Percentiles rank a stretch among this genome's conserved stretches.
Evolutionary conservation across 2,797 vertebrate species (phyloP).

Genomic region (Molossus alvarezi): DNA sequence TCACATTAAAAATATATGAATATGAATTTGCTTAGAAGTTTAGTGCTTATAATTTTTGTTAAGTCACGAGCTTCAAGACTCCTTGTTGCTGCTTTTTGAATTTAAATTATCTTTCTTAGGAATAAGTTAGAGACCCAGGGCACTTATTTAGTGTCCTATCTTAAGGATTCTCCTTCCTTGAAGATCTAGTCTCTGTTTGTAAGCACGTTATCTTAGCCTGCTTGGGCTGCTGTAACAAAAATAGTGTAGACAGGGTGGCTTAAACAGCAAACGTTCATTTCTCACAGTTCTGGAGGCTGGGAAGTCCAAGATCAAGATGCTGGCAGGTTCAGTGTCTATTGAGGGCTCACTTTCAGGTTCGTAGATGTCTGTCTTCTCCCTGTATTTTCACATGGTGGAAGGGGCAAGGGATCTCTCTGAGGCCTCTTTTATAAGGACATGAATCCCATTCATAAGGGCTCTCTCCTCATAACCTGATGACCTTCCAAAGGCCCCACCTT

Average conservation of each 20-base stretch:
- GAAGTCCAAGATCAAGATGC: neutral
- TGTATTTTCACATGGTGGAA: neutral
- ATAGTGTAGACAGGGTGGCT: neutral
- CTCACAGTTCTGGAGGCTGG: neutral
- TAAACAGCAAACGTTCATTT: slow-evolving; percentile 15
- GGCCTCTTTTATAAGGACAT: neutral
- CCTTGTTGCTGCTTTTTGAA: slow-evolving; percentile 34
- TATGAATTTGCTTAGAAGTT: slow-evolving; percentile 44
- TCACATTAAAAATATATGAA: slow-evolving; percentile 61
- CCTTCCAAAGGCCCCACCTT: neutral
- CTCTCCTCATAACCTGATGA: neutral
- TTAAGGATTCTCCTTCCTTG: slow-evolving; percentile 18
- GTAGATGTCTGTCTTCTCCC: neutral
- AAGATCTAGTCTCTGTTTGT: slow-evolving; percentile 46
- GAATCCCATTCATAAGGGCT: neutral
- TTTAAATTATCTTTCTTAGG: slow-evolving; percentile 40
- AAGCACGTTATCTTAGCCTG: neutral
- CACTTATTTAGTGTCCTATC: neutral
- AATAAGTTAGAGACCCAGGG: neutral
- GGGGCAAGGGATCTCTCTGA: neutral
- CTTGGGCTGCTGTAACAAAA: neutral
- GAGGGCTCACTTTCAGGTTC: neutral
- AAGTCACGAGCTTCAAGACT: neutral
- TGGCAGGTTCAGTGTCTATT: neutral
- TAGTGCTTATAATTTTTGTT: slow-evolving; percentile 64